Base-by-base conservation (phyloP, 2,888 invertebrate genomes). In the Tetheella fluctuosa region DNA sequence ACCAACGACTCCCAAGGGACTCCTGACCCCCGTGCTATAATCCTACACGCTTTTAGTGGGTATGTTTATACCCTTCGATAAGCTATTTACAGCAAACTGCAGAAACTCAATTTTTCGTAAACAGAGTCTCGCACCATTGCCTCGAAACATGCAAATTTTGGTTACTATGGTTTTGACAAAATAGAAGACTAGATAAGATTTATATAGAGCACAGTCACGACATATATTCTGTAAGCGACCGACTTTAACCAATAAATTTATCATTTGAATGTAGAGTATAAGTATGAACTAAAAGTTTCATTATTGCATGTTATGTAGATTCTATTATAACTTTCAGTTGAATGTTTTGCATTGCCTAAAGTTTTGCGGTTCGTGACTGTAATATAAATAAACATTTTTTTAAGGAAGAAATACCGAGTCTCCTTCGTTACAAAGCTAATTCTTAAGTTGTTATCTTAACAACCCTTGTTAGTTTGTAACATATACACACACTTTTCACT, bases 11-110 rank as follows among this genome's bases (percentile, higher is more conserved):
- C 71, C 61, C 64, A 2, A 17, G 65, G 63, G 71, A 60, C 34
- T 68, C 68, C 74, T 73, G 68, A 70, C 71, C 74, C n/a, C 59
- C 15, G 54, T 61, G 59, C 59, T 42, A 58, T 59, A 54, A 52
- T 48, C 54, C 30, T 37, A 2, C 34, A 37, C 17, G n/a, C 42
- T 59, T 59, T 59, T 23, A 59, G 52, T 48, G 48, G 48, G 20
- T 20, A 20, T 10, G 10, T 48, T 20, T 10, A 59, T 20, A 20
- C 48, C 20, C 42, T 12, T 34, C 20, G 15, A 20, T 3, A 48
- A 48, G 48, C 48, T 55, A 37, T 55, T 30, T 34, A 34, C 23
- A 34, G 55, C 23, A 13, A 55, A 34, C 20, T 37, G 5, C 37
- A 25, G 20, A 20, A 20, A 34, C 20, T 13, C 15, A 23, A 13